Evolutionary conservation across 2,888 invertebrate genomes (phyloP).

Genomic region (Terebella lapidaria): DNA sequence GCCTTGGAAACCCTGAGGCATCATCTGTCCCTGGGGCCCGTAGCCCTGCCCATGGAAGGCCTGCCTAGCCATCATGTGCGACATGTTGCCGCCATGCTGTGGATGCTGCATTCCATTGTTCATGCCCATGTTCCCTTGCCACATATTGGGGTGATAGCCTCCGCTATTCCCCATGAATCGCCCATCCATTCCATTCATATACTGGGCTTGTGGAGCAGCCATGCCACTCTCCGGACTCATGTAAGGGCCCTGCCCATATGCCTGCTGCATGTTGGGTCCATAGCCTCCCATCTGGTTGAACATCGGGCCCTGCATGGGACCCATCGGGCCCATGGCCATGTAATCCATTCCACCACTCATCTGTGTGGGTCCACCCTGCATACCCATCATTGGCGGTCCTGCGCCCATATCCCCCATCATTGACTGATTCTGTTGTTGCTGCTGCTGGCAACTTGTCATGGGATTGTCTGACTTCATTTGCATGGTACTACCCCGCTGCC

Average conservation of each 20-base stretch:
- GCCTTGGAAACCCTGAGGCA: background rate
- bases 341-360: background rate
- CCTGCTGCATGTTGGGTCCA: no score
- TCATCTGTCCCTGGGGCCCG: background rate
- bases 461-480: background rate
- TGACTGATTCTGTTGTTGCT: conserved; percentile 4
- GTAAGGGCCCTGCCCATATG: no score
- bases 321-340: background rate
- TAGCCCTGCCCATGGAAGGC: background rate
- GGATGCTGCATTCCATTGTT: background rate
- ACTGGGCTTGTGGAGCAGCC: background rate
- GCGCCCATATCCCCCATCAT: background rate
- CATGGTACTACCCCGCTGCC: background rate
- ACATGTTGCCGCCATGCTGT: background rate
- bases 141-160: background rate
- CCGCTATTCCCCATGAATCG: no score
- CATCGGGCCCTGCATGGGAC: background rate
- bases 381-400: background rate
- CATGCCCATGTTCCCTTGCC: background rate
- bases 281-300: background rate
- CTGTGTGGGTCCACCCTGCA: background rate
- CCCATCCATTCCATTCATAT: no score
- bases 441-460: background rate
- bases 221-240: background rate
- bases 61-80: background rate